phyloP scores from a whole-genome alignment of 2,888 invertebrate genomes.

The Hypomecis punctinalis region DNA sequence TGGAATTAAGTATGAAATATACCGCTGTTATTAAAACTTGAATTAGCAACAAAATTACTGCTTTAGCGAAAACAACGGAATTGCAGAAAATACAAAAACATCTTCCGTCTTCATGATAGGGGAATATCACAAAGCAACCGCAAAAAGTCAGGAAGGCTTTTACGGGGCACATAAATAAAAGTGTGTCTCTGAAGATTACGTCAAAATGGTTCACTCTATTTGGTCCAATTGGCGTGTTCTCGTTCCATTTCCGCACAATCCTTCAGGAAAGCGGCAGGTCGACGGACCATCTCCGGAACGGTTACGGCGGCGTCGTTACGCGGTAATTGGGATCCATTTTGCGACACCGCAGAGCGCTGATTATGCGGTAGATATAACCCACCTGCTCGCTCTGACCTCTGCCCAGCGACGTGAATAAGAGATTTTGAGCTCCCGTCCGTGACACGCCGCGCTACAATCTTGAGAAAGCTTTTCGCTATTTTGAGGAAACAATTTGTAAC shows the following conservation, averaged over 20 bases:
- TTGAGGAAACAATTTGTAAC: conserved; percentile 25
- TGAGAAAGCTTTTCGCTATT: conserved; percentile 30
- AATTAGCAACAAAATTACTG: conserved; percentile 3
- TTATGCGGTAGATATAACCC: conserved; percentile 45
- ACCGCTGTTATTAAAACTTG: neutral
- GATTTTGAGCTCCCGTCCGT: conserved; percentile 38
- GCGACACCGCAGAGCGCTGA: conserved; percentile 45
- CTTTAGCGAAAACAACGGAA: conserved; percentile 7
- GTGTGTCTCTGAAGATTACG: conserved; percentile 34
- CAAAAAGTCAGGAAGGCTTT: conserved; percentile 31
- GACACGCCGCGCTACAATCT: conserved; percentile 22
- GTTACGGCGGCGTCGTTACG: conserved; percentile 44
- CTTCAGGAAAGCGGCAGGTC: conserved; percentile 40
- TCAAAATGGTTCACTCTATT: conserved; percentile 37
- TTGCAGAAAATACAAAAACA: conserved; percentile 24
- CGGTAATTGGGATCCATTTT: conserved; percentile 49
- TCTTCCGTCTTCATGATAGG: conserved; percentile 17
- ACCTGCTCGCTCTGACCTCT: conserved; percentile 39
- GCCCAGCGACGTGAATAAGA: conserved; percentile 35
- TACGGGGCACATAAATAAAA: conserved; percentile 30
- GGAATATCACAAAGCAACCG: conserved; percentile 25
- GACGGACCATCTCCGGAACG: conserved; percentile 47
- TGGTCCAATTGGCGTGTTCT: conserved; percentile 41
- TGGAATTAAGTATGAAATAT: conserved; percentile 2
- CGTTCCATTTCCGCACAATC: conserved; percentile 43